Base-by-base conservation (phyloP, 2,113 vertebrate species). In the Vulpes vulpes region DNA sequence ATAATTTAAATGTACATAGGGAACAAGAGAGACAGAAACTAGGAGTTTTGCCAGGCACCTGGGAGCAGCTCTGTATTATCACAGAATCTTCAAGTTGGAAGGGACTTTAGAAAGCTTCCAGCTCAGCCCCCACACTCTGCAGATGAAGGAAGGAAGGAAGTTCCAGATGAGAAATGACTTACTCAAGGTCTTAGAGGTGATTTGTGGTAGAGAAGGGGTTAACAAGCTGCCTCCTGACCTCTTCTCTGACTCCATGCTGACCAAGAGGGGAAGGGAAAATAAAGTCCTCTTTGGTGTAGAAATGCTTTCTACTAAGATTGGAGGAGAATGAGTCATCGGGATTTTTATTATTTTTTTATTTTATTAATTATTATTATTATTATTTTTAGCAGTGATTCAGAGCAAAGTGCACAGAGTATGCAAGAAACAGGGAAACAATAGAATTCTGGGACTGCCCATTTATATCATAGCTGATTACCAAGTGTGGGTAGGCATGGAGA, bases 41-140 rank as follows among this genome's bases (percentile, higher is more conserved):
- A 98, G 97, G 97, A 98, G 88, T 96, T 96, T 96, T 98, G 98
- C 98, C 98, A 98, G 97, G 86, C 98, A 97, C 95, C 97, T 97
- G 96, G 96, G 62, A 97, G 51, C 64, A 89, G 83, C 89, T 92
- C 71, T 94, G 2, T 78, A 89, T 97, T 94, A 79, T 59, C 62
- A 65, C 43, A 60, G 95, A 89, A 62, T 79, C 76, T 59, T 97
- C 94, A 93, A 57, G 53, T 93, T 87, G 78, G 49, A 97, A 96
- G 59, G 65, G 59, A 59, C 69, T 90, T 96, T 53, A 69, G 93
- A 67, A 78, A 88, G 73, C 76, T 96, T 84, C 53, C 90, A 64
- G 51, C 80, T 55, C 59, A 92, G 80, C 67, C 55, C 57, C 12
- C 11, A 17, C 2, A 3, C 32, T n/a, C 49, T 11, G 15, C 38